Evolutionary conservation across 1,140 invertebrate species (phyloP).

Genomic region (Ridgeia piscesae): DNA sequence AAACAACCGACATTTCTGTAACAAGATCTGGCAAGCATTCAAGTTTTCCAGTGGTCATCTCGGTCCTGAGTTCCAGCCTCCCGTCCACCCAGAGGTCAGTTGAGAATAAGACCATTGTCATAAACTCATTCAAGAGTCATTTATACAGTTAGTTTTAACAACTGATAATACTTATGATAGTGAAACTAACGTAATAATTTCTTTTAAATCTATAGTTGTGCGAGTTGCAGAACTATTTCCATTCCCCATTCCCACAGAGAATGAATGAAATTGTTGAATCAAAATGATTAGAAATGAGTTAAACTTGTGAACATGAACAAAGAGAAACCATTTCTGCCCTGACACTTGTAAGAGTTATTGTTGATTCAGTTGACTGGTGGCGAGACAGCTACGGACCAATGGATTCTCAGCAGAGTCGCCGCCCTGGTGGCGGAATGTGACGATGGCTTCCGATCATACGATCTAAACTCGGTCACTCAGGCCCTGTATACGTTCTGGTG

Average conservation of each 20-base stretch:
- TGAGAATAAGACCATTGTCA: background rate
- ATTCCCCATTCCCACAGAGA: no score
- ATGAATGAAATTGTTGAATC: no score
- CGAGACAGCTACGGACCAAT: conserved; percentile 43
- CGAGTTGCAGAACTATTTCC: no score
- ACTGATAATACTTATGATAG: no score
- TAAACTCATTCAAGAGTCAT: background rate
- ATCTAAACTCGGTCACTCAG: conserved; percentile 45
- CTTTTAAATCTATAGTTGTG: no score
- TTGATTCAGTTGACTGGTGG: conserved; percentile 25
- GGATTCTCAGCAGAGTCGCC: conserved; percentile 52
- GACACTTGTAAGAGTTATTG: background rate
- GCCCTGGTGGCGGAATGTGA: conserved; percentile 44
- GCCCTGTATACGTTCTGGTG: conserved; percentile 50
- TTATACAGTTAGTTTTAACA: background rate
- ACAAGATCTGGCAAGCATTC: conserved; percentile 59
- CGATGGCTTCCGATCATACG: conserved; percentile 39
- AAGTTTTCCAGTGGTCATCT: conserved; percentile 43
- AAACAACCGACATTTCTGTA: conserved; percentile 52
- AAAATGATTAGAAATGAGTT: no score
- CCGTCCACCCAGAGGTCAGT: background rate
- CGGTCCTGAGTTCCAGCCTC: conserved; percentile 32
- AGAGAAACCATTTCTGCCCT: background rate
- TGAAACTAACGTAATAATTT: no score
- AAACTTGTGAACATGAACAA: no score